Conservation (phyloP, 2,113 vertebrate genomes). For the Rhinolophus sinicus region DNA sequence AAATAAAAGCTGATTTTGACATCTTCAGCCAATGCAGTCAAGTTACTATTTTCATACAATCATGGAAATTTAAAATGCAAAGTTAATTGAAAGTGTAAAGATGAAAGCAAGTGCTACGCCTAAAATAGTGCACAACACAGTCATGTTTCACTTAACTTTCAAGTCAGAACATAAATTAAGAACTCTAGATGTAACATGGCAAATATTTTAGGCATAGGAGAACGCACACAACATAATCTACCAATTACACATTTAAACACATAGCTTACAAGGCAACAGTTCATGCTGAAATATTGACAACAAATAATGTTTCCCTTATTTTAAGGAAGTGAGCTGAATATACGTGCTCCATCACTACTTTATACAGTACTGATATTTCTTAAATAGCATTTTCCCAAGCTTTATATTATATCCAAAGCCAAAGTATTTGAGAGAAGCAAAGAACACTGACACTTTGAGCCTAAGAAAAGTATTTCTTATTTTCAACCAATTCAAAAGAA, state of each 20-base stretch:
- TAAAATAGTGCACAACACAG: slow-evolving; percentile 75
- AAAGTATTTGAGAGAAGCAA: background rate
- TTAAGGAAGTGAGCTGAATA: background rate
- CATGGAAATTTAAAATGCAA: slow-evolving; percentile 78
- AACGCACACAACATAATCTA: slow-evolving; percentile 63
- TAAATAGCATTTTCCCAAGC: slow-evolving; percentile 48
- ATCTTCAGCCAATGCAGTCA: slow-evolving; percentile 70
- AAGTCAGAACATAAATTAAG: slow-evolving; percentile 78
- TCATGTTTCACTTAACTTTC: slow-evolving; percentile 79
- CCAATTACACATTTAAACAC: slow-evolving; percentile 67
- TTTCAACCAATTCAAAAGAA: background rate
- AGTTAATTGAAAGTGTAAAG: slow-evolving; percentile 81
- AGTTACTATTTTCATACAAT: slow-evolving; percentile 78
- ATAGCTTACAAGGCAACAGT: slow-evolving; percentile 68
- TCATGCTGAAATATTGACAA: slow-evolving; percentile 76
- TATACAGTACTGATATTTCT: slow-evolving; percentile 20
- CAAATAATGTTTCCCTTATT: slow-evolving; percentile 36
- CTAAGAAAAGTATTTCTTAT: background rate
- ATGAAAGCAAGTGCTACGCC: slow-evolving; percentile 75
- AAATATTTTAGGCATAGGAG: slow-evolving; percentile 75
- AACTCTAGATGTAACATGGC: slow-evolving; percentile 79
- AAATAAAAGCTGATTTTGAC: slow-evolving; percentile 69
- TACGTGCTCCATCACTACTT: background rate
- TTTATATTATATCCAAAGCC: background rate
- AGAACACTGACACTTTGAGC: background rate